A percentile compares a stretch with the other conserved stretches of the same genome.
Conservation (phyloP, 1,140 invertebrate genomes). For the Ditylenchus dipsaci region DNA sequence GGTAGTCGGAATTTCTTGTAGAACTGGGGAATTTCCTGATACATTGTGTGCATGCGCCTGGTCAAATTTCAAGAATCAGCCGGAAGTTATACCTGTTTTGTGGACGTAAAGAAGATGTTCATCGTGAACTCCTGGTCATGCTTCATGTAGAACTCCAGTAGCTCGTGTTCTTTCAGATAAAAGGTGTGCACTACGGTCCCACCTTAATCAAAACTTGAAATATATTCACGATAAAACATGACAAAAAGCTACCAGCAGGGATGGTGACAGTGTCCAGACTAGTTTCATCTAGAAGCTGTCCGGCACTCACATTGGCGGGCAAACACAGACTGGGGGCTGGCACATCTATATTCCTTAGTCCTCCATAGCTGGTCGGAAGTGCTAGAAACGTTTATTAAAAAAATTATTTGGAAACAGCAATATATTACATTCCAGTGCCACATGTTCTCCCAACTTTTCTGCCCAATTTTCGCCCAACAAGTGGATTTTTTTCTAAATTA, state of each 20-base stretch:
- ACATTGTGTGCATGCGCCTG: no score
- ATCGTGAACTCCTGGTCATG: slow-evolving; percentile 13
- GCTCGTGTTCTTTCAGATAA: slow-evolving; percentile 5
- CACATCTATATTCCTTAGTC: background rate
- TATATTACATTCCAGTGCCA: slow-evolving; percentile 8
- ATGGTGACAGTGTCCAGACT: background rate
- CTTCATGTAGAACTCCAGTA: slow-evolving; percentile 9
- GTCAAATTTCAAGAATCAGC: no score
- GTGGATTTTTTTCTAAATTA: slow-evolving; percentile 4
- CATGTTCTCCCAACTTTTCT: background rate
- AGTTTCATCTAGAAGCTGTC: background rate
- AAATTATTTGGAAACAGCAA: no score
- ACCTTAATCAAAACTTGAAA: background rate
- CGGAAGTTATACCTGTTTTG: background rate
- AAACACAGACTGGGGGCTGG: background rate
- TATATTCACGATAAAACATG: background rate
- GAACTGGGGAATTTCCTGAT: no score
- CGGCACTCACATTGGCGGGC: background rate
- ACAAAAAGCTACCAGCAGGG: slow-evolving; percentile 1
- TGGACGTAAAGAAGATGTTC: slow-evolving; percentile 8
- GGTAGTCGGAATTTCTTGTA: no score
- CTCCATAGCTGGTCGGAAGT: background rate
- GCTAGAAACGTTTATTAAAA: no score
- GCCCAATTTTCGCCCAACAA: slow-evolving; percentile 8
- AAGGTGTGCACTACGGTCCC: background rate